Conservation (phyloP, 2,888 invertebrate genomes). For the Agrotis puta region DNA sequence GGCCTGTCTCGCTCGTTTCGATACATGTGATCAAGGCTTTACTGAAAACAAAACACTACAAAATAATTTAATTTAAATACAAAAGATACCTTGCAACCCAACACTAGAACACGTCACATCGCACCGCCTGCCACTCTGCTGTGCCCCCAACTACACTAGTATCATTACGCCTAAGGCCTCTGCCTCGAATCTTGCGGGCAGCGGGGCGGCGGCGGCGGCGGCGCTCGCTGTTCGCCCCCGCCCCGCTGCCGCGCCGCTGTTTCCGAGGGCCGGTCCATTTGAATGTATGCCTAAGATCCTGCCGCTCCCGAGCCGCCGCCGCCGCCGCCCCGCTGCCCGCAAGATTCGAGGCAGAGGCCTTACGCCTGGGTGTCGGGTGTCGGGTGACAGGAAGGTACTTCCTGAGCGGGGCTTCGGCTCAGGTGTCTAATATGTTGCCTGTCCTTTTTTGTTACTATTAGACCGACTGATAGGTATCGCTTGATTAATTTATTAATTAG, state of each 20-base stretch:
- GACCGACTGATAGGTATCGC: constrained; percentile 30
- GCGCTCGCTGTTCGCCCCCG: too few species aligned
- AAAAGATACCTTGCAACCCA: constrained; percentile 13
- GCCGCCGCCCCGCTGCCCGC: too few species aligned
- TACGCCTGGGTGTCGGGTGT: constrained; percentile 70
- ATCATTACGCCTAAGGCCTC: constrained; percentile 49
- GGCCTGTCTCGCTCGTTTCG: too few species aligned
- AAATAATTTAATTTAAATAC: constrained; percentile 7
- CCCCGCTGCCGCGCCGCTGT: too few species aligned
- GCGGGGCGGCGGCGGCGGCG: too few species aligned
- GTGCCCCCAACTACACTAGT: constrained; percentile 18
- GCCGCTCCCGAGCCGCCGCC: too few species aligned
- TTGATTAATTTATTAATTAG: constrained; percentile 29
- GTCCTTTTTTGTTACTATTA: constrained; percentile 60
- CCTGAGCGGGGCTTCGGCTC: constrained; percentile 84
- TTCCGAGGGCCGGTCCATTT: too few species aligned
- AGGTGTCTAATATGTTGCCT: constrained; percentile 80
- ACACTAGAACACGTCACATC: constrained; percentile 24
- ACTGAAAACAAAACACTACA: not conserved
- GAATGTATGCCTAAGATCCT: too few species aligned
- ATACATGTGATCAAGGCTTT: too few species aligned
- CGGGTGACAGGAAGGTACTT: constrained; percentile 83
- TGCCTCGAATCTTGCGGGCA: too few species aligned
- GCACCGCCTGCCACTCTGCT: constrained; percentile 36
- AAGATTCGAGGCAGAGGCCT: not conserved